Evolutionary conservation across 2,888 invertebrate species (phyloP).

Genomic region (Stenchaetothrips biformis): DNA sequence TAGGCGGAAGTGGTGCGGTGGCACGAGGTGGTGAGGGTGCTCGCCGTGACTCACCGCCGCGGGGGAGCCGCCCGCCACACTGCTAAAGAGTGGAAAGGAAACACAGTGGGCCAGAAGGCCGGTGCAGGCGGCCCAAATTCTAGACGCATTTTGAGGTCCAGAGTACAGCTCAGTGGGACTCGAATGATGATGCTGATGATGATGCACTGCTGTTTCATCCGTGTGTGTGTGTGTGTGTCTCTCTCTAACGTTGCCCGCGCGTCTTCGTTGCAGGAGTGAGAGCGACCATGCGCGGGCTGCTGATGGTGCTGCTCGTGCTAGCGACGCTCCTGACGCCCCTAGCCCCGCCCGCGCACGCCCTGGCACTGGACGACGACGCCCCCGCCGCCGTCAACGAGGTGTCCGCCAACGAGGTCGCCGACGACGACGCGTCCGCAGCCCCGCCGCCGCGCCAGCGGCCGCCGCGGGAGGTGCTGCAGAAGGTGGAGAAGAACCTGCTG

Average conservation of each 20-base stretch:
- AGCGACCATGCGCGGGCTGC: conserved; percentile 46
- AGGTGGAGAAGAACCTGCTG: conserved; percentile 57
- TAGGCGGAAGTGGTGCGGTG: neutral
- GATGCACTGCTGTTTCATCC: too few relatives aligned
- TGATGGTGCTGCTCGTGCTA: conserved; percentile 43
- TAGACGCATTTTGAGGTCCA: too few relatives aligned
- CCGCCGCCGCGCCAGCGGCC: conserved; percentile 30
- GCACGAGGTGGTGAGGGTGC: neutral
- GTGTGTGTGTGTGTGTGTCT: neutral
- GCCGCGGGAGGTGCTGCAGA: conserved; percentile 43
- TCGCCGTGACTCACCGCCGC: neutral
- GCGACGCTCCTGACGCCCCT: conserved; percentile 39
- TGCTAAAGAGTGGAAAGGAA: too few relatives aligned
- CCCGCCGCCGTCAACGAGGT: conserved; percentile 26
- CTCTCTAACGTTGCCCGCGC: neutral
- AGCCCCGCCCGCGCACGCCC: conserved; percentile 46
- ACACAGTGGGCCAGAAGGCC: too few relatives aligned
- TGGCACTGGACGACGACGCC: conserved; percentile 35
- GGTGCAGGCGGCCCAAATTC: too few relatives aligned
- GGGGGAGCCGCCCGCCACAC: neutral
- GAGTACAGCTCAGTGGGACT: too few relatives aligned
- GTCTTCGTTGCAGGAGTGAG: conserved; percentile 43
- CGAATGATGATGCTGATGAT: too few relatives aligned
- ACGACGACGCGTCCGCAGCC: neutral
- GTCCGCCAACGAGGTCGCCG: conserved; percentile 29